Base-by-base conservation (phyloP, 2,888 invertebrate species). In the Rugalucina vietnamica region DNA sequence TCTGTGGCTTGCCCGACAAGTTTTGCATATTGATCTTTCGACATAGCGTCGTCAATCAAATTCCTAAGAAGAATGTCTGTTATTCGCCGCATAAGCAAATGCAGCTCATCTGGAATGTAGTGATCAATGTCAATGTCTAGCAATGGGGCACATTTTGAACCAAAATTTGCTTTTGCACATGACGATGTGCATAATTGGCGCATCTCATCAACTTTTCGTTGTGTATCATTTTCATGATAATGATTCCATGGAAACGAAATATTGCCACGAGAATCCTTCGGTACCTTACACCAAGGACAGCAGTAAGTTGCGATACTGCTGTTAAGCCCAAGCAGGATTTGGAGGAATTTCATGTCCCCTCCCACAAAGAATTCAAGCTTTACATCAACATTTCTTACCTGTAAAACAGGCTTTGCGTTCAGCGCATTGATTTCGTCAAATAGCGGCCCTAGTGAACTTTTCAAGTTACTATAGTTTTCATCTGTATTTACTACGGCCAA, bases 11-110 rank as follows among this genome's bases (percentile, higher is more conserved):
- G 37, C 0, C 72, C 73, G 1, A n/a, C 72, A 0, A 79, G 4
- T 60, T 71, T 71, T 4, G 29, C 57, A 32, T 50, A 79, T 1
- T 36, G n/a, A 37, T 36, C 70, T 70, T 70, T 70, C n/a, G 70
- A 70, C 36, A 36, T 70, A 18, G 70, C 60, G 69, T 84, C 81
- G 39, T 84, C 80, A 37, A 81, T 81, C 27, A 84, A 34, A 60
- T 81, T 84, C 49, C 78, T 34, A 10, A 81, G 49, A 5, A 81
- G 57, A 0, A 81, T 43, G 65, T 81, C 84, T 36, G 70, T 57
- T n/a, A 81, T 81, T 18, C 81, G 21, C 81, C 81, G 78, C 57
- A 84, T 84, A 39, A 84, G 24, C 18, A 81, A 29, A 76, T 81
- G 84, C 5, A 84, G 49, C 50, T 81, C 73, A 69, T 84, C 76